Evolutionary conservation across 2,797 vertebrate species (phyloP), one percentile per base, ranked within the genome.

Genomic region (Danio jaintianensis): DNA sequence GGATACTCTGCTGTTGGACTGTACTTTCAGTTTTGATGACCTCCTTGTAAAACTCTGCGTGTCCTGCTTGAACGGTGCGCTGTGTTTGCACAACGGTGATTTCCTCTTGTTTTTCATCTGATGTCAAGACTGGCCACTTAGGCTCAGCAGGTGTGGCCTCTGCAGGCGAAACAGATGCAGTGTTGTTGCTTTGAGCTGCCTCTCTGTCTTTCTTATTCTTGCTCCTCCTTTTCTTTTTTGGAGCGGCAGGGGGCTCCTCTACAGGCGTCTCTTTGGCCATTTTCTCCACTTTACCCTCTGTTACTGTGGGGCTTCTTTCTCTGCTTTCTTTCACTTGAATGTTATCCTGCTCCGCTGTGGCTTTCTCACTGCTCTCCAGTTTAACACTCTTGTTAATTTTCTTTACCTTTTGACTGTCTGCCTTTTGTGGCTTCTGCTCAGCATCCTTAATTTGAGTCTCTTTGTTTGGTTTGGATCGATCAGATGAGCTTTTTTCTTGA

Each of bases 191-290:
- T 91, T 93, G 90, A 69, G 84, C 53, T 42, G 6, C 70, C 4
- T 79, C 90, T 88, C 91, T 94, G 7, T 92, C 91, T 84, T 93
- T 95, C 86, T 93, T 94, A 78, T 89, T 89, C 82, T 94, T 95
- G 87, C 91, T 92, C 85, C 92, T 94, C 82, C 91, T 94, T 69
- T 89, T 88, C 68, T 83, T 90, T 58, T 88, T 89, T n/a, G 84
- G 74, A 38, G 80, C 55, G 62, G 79, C 73, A 59, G 76, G 52
- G 12, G 76, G 81, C 62, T 88, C 87, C 59, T 88, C 88, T 58
- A 81, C 82, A n/a, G 80, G 59, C 67, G 67, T 91, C 59, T 86
- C 86, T 77, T 89, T 92, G 62, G 85, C 20, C 75, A 89, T 89
- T 62, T 82, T 86, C 45, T 79, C 82, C 20, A 64, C 69, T 52